Evolutionary conservation across 2,888 invertebrate species (phyloP), one percentile per base, ranked within the genome.

Genomic region (Steromphala cineraria): DNA sequence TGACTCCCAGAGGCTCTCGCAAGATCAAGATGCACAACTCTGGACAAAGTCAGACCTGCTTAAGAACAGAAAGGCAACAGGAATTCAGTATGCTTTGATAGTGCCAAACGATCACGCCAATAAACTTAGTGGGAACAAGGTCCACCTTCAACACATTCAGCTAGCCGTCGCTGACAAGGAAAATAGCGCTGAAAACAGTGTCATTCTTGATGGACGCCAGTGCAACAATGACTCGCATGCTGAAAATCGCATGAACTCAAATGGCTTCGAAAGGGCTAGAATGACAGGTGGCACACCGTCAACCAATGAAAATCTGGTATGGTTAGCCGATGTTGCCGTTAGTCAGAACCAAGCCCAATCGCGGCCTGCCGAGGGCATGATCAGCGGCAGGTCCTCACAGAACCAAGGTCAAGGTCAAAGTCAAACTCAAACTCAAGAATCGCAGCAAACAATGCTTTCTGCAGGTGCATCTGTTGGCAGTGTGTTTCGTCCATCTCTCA

Each of bases 211-310:
- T 52, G 40, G 52, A 8, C 19, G 40, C 24, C 52, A 46, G 24
- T 17, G 15, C 24, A 52, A 75, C 75, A 84, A 89, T 88, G 88
- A 86, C 67, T 84, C 67, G 52, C 82, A 79, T 76, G 77, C 78
- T 79, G 81, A 84, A 79, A 86, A 83, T 85, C 90, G 88, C 84
- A 90, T 90, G 90, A 87, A 87, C 80, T 84, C 87, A 78, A 88
- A 89, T 90, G 90, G 89, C 75, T 86, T 82, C 83, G 88, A 88
- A 81, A 84, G 88, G 83, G 86, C 83, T 87, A 88, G 89, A 88
- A 87, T 90, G 89, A 89, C 89, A 81, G 89, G 89, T 82, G 87
- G 87, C 81, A 79, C 82, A 56, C 75, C 83, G 67, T 86, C 87
- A 40, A 86, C 80, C 81, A 85, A 86, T 67, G 86, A 87, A 62